These are phyloP conservation scores for Acronicta leporina DNA, from an alignment of 2,888 invertebrate species.

Conservation along the genomic window DNA sequence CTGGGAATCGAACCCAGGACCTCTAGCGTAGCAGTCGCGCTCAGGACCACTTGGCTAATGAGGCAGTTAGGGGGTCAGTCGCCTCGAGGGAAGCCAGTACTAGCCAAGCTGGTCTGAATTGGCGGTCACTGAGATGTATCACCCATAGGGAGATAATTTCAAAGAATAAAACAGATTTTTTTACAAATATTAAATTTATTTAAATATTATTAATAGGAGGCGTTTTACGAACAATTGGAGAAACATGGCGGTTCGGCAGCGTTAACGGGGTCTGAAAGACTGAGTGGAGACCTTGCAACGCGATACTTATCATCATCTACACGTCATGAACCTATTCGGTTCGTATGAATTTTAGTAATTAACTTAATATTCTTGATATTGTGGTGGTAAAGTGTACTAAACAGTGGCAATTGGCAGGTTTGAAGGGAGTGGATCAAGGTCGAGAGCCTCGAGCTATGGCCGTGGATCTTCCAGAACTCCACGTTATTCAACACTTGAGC, in stretches of 20 bases:
- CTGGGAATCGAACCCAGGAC: no score
- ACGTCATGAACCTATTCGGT: constrained; percentile 79
- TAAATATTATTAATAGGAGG: constrained; percentile 91
- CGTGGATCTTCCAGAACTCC: constrained; percentile 80
- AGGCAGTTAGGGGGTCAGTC: no score
- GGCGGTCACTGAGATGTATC: no score
- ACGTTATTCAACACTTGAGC: constrained; percentile 79
- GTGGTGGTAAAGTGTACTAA: constrained; percentile 1
- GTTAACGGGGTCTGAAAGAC: constrained; percentile 86
- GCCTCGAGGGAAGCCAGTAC: no score
- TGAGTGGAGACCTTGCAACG: constrained; percentile 73
- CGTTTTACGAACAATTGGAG: constrained; percentile 97
- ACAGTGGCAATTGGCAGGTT: constrained; percentile 61
- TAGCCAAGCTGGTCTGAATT: no score
- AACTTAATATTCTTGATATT: neutral
- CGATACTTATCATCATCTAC: constrained; percentile 76
- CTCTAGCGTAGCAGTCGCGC: no score
- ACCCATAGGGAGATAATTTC: no score
- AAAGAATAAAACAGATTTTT: no score
- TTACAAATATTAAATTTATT: neutral
- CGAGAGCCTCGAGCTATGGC: constrained; percentile 84
- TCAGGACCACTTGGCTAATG: no score
- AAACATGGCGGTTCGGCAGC: constrained; percentile 91
- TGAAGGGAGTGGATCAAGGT: constrained; percentile 82
- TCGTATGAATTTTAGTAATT: constrained; percentile 26